Evolutionary conservation across 2,113 vertebrate genomes (phyloP).

Genomic region (Poeciliopsis occidentalis): DNA sequence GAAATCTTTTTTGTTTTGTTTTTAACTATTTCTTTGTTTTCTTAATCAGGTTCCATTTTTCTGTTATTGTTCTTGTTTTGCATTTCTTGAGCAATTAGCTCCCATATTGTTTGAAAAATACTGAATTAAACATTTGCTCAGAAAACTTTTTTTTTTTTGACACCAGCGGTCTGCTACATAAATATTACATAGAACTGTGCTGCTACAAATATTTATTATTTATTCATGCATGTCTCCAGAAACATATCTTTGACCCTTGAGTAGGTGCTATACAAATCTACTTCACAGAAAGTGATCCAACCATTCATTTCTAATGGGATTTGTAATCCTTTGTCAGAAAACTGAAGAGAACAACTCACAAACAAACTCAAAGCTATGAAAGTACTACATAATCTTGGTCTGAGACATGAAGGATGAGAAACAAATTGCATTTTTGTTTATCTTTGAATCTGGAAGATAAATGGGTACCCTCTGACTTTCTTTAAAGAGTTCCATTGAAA

Average conservation of each 20-base stretch:
- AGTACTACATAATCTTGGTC: slow-evolving; percentile 41
- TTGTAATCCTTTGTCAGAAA: slow-evolving; percentile 41
- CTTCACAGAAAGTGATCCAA: slow-evolving; percentile 51
- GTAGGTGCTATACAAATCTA: slow-evolving; percentile 36
- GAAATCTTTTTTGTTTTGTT: too few species aligned
- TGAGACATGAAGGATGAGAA: slow-evolving; percentile 7
- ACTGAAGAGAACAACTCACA: slow-evolving; percentile 29
- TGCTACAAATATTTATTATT: slow-evolving; percentile 40
- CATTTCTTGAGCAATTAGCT: slow-evolving; percentile 5
- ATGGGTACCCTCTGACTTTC: slow-evolving; percentile 30
- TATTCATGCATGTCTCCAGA: slow-evolving; percentile 46
- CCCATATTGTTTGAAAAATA: slow-evolving; percentile 14
- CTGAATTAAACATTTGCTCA: slow-evolving; percentile 32
- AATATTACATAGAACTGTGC: slow-evolving; percentile 37
- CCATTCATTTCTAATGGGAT: slow-evolving; percentile 48
- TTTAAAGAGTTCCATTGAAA: slow-evolving; percentile 21
- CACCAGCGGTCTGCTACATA: slow-evolving; percentile 14
- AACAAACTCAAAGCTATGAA: slow-evolving; percentile 19
- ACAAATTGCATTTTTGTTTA: slow-evolving; percentile 37
- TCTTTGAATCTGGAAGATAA: slow-evolving; percentile 31
- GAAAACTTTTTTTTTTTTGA: slow-evolving; percentile 25
- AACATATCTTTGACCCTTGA: slow-evolving; percentile 46
- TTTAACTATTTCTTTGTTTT: too few species aligned
- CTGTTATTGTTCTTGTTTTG: too few species aligned
- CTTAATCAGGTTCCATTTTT: too few species aligned